These are phyloP conservation scores for Pristionchus entomophagus DNA, from an alignment of 2,888 invertebrate genomes.

Conservation along the genomic window DNA sequence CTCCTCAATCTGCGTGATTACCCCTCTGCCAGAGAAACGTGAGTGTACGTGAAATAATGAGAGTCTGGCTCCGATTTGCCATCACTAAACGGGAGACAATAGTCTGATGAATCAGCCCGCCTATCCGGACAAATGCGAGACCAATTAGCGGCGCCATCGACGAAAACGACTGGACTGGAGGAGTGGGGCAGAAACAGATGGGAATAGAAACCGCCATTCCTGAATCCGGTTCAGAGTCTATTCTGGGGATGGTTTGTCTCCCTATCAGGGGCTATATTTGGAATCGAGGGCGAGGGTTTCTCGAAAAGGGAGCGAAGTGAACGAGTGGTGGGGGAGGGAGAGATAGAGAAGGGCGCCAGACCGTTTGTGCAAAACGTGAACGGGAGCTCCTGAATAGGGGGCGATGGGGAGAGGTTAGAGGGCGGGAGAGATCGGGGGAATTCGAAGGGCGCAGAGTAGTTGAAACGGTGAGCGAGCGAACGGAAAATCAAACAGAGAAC, in stretches of 20 bases:
- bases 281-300: not conserved
- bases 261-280: conserved; percentile 36
- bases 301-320: no score
- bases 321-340: not conserved
- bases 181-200: not conserved
- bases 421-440: not conserved
- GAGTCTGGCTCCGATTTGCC: no score
- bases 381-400: conserved; percentile 36
- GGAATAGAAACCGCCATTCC: not conserved
- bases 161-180: no score
- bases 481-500: conserved; percentile 25
- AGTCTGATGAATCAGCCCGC: no score
- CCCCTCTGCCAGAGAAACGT: no score
- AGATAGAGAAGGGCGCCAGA: not conserved
- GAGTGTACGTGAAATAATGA: no score
- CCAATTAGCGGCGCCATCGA: not conserved
- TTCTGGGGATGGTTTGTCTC: conserved; percentile 4
- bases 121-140: not conserved
- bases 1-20: no score
- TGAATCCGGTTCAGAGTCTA: conserved; percentile 18
- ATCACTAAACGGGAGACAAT: no score
- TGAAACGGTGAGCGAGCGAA: conserved; percentile 27
- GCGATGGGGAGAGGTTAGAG: not conserved
- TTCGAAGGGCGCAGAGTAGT: not conserved
- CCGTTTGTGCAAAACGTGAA: conserved; percentile 33